These are phyloP conservation scores for Tichodroma muraria DNA, from an alignment of 2,113 vertebrate species.

Conservation along the genomic window DNA sequence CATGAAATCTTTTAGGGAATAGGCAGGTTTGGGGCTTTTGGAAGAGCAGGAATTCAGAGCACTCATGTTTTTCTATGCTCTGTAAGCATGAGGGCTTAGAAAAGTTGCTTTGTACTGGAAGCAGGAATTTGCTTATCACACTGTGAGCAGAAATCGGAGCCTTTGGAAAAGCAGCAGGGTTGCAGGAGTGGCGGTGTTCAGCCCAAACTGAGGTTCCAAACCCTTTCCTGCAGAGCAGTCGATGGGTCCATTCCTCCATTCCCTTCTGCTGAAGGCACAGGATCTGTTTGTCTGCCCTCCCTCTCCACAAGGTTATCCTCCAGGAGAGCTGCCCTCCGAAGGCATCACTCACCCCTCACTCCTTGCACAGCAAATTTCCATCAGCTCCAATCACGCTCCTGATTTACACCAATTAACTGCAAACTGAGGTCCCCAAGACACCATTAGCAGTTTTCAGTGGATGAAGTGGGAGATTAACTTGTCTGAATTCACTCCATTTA, in stretches of 20 bases:
- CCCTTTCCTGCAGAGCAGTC: background rate
- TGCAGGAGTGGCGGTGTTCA: background rate
- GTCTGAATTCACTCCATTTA: slow-evolving; percentile 32
- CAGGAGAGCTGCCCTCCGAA: background rate
- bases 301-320: background rate
- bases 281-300: background rate
- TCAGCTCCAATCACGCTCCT: background rate
- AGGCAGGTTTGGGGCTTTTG: background rate
- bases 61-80: background rate
- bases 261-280: background rate
- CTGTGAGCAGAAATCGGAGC: background rate
- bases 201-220: background rate
- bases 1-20: background rate
- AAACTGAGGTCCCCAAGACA: slow-evolving; percentile 11
- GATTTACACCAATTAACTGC: slow-evolving; percentile 26
- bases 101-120: background rate
- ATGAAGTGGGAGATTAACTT: slow-evolving; percentile 48
- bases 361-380: background rate
- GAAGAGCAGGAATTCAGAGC: background rate
- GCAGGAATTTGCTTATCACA: background rate
- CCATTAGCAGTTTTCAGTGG: slow-evolving; percentile 10
- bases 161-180: background rate
- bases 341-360: background rate
- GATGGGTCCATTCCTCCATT: rapidly evolving
- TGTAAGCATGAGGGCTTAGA: background rate